Conservation (phyloP, 2,888 invertebrate species). For the Melolontha melolontha region DNA sequence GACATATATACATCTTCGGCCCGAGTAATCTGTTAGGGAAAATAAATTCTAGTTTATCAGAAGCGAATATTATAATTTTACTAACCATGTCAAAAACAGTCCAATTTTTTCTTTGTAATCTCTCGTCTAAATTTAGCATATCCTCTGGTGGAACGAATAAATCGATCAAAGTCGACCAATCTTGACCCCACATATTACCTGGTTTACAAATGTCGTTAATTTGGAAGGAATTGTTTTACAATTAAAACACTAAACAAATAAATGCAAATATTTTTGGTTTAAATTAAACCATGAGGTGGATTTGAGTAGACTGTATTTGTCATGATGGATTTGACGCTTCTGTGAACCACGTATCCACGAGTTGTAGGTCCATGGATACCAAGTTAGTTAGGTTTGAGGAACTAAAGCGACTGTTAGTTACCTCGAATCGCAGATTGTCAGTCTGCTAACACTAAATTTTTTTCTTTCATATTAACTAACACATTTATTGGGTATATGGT, state of each 20-base stretch:
- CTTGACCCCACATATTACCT: conserved; percentile 80
- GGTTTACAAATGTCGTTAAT: conserved; percentile 8
- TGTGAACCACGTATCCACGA: no score
- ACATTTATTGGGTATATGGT: no score
- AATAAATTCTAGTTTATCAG: conserved; percentile 6
- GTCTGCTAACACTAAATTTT: no score
- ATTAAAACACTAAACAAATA: neutral
- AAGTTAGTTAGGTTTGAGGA: no score
- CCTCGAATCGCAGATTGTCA: no score
- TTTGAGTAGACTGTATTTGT: no score
- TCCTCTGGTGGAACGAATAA: conserved; percentile 68
- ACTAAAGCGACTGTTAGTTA: no score
- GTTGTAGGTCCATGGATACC: no score
- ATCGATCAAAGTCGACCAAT: conserved; percentile 73
- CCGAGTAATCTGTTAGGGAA: conserved; percentile 64
- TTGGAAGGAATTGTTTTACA: no score
- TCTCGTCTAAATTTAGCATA: conserved; percentile 66
- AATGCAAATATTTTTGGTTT: conserved; percentile 10
- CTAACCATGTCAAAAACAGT: conserved; percentile 71
- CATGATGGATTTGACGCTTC: no score
- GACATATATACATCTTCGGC: conserved; percentile 79
- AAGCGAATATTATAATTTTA: conserved; percentile 17
- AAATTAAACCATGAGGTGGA: no score
- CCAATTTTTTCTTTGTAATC: conserved; percentile 69
- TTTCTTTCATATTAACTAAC: no score